phyloP scores from a whole-genome alignment of 1,140 invertebrate species.

The Drosophila sproati region DNA sequence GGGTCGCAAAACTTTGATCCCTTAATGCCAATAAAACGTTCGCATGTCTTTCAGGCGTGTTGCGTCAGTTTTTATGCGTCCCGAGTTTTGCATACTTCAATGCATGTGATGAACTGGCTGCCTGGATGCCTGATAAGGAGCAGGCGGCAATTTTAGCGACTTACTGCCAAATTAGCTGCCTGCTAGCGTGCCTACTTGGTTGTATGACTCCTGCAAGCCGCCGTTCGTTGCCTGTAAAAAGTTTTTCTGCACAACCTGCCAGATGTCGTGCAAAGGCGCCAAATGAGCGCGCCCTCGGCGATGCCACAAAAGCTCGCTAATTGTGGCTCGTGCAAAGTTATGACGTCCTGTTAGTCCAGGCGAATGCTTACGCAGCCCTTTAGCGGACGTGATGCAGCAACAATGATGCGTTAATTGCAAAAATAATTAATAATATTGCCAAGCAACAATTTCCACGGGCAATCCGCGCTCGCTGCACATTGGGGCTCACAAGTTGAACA shows the following conservation, averaged over 20 bases:
- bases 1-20: slow-evolving; percentile 68
- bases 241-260: slow-evolving; percentile 34
- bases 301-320: slow-evolving; percentile 67
- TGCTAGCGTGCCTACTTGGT: not conserved
- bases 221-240: not conserved
- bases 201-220: not conserved
- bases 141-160: slow-evolving; percentile 57
- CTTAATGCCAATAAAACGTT: slow-evolving; percentile 83
- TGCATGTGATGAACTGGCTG: slow-evolving; percentile 74
- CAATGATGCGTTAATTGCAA: slow-evolving; percentile 78
- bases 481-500: not conserved
- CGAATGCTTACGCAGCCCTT: slow-evolving; percentile 67
- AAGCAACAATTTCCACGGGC: slow-evolving; percentile 45
- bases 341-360: slow-evolving; percentile 23
- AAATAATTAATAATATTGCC: slow-evolving; percentile 79
- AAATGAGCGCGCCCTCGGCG: slow-evolving; percentile 47
- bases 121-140: slow-evolving; percentile 59
- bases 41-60: slow-evolving; percentile 75
- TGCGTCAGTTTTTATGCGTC: slow-evolving; percentile 73
- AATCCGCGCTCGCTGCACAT: slow-evolving; percentile 4
- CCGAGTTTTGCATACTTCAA: slow-evolving; percentile 64
- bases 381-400: slow-evolving; percentile 75
- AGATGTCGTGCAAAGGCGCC: slow-evolving; percentile 44
- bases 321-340: slow-evolving; percentile 73
- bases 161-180: slow-evolving; percentile 38